Base-by-base conservation (phyloP, 2,888 invertebrate species). In the Dysmachus trigonus region DNA sequence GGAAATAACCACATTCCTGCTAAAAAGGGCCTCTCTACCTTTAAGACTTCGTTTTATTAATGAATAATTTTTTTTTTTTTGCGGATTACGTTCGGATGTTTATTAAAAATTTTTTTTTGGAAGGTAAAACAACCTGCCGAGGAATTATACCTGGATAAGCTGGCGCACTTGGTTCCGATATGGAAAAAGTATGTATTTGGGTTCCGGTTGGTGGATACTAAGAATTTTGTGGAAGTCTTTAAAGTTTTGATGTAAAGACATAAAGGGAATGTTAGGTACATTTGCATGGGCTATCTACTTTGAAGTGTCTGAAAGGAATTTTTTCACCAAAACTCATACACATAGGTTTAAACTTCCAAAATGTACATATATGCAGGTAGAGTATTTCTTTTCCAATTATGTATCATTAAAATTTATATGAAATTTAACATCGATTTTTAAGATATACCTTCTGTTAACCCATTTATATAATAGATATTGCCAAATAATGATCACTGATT, bases 71-170 rank as follows among this genome's bases (percentile, higher is more conserved):
- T 22, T 18, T 38, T 30, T 47, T 47, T 41, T 51, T 30, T 77
- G 77, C 51, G 38, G 79, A 76, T n/a, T 33, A 76, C 22, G 6
- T 10, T 51, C 79, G 79, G 47, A 79, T 79, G 79, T 79, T 51
- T 62, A 62, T 62, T 62, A 62, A 62, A 62, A 27, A n/a, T n/a
- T n/a, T 41, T 62, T 62, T 51, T 62, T 62, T 62, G 22, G 10
- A 62, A 62, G 62, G 62, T 62, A 62, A 62, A 27, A 18, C 27
- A 62, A 62, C 62, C 10, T 62, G 62, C 10, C 62, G 62, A 62
- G 62, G 62, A 62, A 62, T 62, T 62, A 62, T 62, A 62, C 62
- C 62, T 62, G 62, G 62, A 62, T 62, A 53, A 53, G 8, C 53
- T 53, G 62, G 53, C 18, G 22, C 22, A 62, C 22, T 62, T 62